Evolutionary conservation across 2,797 vertebrate genomes (phyloP), one percentile per base, ranked within the genome.

Genomic region (Sciaenops ocellatus): DNA sequence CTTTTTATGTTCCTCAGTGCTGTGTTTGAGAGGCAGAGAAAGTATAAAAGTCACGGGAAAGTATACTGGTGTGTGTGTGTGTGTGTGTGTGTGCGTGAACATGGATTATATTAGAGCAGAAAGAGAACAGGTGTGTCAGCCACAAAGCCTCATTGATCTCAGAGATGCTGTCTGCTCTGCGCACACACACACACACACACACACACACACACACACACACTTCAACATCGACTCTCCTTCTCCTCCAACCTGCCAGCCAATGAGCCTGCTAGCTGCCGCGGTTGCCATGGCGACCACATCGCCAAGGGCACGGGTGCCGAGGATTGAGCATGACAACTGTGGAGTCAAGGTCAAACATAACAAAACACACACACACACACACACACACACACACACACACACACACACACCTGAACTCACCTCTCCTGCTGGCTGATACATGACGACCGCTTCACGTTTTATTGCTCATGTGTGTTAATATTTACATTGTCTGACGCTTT

Each of bases 71-170:
- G 28, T 48, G 51, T 46, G 51, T 50, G 51, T 50, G 50, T 26
- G 57, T 26, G 44, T 34, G 52, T 34, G 61, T 47, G 66, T 60
- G 60, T 52, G 65, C 6, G 8, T 26, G 24, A 12, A 38, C 64
- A 34, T n/a, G 12, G 48, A 63, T 62, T 50, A 41, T 50, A 72
- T 54, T 1, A 11, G 34, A 61, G 46, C 68, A 85, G 62, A 83
- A 89, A 89, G 69, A 89, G 83, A 85, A 74, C 81, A 90, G 87
- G 81, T 87, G 83, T 75, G 78, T 82, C 78, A 56, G 75, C 64
- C 61, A 52, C 56, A 69, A 61, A 74, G 60, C 13, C 26, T 18
- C 76, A 89, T 84, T 80, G 78, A 87, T 87, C 54, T 54, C 71
- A 30, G 22, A 16, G 65, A 75, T 30, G 70, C 54, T 52, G 51